Base-by-base conservation (phyloP, 2,888 invertebrate species). In the Euspilapteryx auroguttella region DNA sequence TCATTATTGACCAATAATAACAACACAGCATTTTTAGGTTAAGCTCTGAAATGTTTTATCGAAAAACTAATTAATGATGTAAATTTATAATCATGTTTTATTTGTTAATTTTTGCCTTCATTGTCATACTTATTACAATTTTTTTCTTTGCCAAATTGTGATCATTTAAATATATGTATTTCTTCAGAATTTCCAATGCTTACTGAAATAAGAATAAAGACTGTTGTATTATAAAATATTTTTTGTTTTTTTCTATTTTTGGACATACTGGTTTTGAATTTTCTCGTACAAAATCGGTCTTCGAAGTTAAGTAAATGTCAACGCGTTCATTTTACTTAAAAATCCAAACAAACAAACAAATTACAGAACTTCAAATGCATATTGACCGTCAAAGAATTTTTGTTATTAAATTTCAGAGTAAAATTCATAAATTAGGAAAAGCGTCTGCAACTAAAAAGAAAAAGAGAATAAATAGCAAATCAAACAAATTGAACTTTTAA, bases 1-100 rank as follows among this genome's bases (percentile, higher is more conserved):
- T 75, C 73, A 71, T 66, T 68, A 62, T 68, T 54, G 71, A 73
- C 71, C 73, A 75, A 73, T 71, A 75, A 73, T 71, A 73, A 69
- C 64, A 71, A 62, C 66, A 69, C 64, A 62, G 75, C 73, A 73
- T 73, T 75, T 75, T 58, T 75, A 71, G 66, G 61, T 57, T 73
- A 69, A 71, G 66, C 42, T 59, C 49, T 47, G 45, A 47, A 54
- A 49, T 55, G 49, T 56, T 56, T 52, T 49, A 43, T 45, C 34
- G 37, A 39, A 42, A n/a, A 44, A 46, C 46, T 27, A 21, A 42
- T 10, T 44, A 38, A 42, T 39, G 44, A 44, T 49, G 47, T 45
- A 40, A 47, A 10, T 43, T 44, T 17, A 27, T 26, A 24, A 24
- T 41, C 41, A 38, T 37, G 41, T 38, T 40, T 37, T 25, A 15